Percentiles rank a stretch among this genome's conserved stretches.
Conservation (phyloP, 1,140 invertebrate species). For the Asobara japonica region DNA sequence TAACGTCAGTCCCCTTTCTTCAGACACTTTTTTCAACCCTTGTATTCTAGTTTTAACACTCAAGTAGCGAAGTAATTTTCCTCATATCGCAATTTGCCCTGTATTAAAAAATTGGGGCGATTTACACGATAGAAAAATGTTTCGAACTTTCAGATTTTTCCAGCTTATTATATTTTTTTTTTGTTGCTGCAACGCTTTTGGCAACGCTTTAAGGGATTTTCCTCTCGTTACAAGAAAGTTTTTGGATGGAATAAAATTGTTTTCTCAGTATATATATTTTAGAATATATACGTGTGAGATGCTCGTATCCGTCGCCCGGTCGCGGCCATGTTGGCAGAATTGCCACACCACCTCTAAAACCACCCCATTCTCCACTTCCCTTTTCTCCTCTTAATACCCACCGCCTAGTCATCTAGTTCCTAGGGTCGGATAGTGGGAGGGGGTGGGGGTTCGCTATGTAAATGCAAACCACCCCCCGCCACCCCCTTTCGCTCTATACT, state of each 20-base stretch:
- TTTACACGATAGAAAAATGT: too few relatives aligned
- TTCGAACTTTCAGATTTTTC: too few relatives aligned
- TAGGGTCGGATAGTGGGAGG: not conserved
- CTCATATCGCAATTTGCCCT: conserved; percentile 8
- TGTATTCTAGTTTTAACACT: not conserved
- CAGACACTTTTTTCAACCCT: not conserved
- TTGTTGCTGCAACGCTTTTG: too few relatives aligned
- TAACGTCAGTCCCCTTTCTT: conserved; percentile 38
- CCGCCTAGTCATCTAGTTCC: conserved; percentile 64
- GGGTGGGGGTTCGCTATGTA: conserved; percentile 65
- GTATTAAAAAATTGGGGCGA: too few relatives aligned
- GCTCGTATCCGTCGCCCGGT: conserved; percentile 50
- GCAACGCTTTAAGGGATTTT: too few relatives aligned
- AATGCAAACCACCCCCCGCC: conserved; percentile 61
- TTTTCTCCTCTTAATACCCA: conserved; percentile 64
- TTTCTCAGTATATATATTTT: too few relatives aligned
- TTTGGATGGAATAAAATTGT: too few relatives aligned
- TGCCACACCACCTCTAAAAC: conserved; percentile 53
- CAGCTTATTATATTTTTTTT: too few relatives aligned
- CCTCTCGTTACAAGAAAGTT: too few relatives aligned
- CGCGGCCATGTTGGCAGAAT: conserved; percentile 67
- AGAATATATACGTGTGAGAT: too few relatives aligned
- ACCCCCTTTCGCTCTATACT: conserved; percentile 44
- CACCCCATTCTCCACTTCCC: conserved; percentile 34
- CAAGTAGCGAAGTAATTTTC: not conserved